A percentile compares a stretch with the other conserved stretches of the same genome.
phyloP scores from a whole-genome alignment of 2,797 vertebrate genomes.

The Gymnoscopelus braueri region DNA sequence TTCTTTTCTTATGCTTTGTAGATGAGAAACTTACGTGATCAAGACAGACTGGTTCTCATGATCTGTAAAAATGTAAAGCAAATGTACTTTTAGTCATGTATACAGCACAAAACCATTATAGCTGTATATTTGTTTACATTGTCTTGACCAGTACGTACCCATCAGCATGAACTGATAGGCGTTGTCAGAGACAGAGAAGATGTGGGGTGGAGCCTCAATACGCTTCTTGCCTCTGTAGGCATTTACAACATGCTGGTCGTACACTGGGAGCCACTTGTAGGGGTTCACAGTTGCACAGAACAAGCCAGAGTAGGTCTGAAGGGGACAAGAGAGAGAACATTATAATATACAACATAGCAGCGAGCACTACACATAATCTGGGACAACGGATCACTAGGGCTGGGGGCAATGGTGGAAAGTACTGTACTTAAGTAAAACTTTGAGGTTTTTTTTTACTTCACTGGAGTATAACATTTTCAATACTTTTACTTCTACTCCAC shows the following conservation, averaged over 20 bases:
- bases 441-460: too few species aligned
- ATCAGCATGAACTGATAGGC: conserved; percentile 94
- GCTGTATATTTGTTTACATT: too few species aligned
- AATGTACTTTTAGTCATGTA: too few species aligned
- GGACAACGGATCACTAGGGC: too few species aligned
- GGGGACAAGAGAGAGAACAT: too few species aligned
- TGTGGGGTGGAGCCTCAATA: conserved; percentile 91
- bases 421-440: too few species aligned
- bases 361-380: too few species aligned
- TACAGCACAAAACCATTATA: too few species aligned
- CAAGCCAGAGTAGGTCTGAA: conserved; percentile 78
- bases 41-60: conserved; percentile 93
- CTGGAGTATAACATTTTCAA: too few species aligned
- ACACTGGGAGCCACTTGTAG: conserved; percentile 92
- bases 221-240: conserved; percentile 92
- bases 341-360: too few species aligned
- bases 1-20: conserved; percentile 76
- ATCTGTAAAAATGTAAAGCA: conserved; percentile 73
- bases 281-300: conserved; percentile 90
- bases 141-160: conserved; percentile 68
- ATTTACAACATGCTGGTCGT: conserved; percentile 81
- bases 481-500: too few species aligned
- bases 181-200: conserved; percentile 95
- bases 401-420: too few species aligned
- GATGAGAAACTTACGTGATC: conserved; percentile 70